Evolutionary conservation across 2,888 invertebrate genomes (phyloP).

Genomic region (Alentia gelatinosa): DNA sequence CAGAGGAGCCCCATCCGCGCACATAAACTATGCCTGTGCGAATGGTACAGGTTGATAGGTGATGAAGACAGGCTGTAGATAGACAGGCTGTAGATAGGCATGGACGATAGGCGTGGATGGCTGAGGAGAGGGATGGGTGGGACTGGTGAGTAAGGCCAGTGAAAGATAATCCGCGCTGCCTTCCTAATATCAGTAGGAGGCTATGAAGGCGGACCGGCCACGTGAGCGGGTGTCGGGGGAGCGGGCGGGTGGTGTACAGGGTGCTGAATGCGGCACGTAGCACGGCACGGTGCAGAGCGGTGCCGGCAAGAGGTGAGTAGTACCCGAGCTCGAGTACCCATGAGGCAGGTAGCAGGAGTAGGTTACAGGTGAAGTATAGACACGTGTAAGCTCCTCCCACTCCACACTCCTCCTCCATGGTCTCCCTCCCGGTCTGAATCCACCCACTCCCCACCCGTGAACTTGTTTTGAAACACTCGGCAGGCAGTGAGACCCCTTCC

Average conservation of each 20-base stretch:
- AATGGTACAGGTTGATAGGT: too few species aligned
- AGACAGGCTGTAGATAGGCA: neutral
- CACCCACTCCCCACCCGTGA: neutral
- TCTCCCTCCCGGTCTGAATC: neutral
- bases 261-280: too few species aligned
- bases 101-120: neutral
- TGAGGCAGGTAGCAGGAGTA: neutral
- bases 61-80: too few species aligned
- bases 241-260: too few species aligned
- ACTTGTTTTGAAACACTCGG: neutral
- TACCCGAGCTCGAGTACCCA: too few species aligned
- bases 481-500: too few species aligned
- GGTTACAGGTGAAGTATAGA: neutral
- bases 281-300: neutral
- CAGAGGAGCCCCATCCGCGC: neutral
- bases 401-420: neutral
- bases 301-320: too few species aligned
- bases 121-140: neutral
- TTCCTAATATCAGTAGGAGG: neutral
- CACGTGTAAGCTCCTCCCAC: neutral
- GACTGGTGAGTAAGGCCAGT: neutral
- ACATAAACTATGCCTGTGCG: neutral
- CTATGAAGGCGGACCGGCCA: neutral
- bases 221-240: too few species aligned
- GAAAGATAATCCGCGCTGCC: too few species aligned